phyloP scores from a whole-genome alignment of 2,888 invertebrate genomes.

The Apocheima hispidaria region DNA sequence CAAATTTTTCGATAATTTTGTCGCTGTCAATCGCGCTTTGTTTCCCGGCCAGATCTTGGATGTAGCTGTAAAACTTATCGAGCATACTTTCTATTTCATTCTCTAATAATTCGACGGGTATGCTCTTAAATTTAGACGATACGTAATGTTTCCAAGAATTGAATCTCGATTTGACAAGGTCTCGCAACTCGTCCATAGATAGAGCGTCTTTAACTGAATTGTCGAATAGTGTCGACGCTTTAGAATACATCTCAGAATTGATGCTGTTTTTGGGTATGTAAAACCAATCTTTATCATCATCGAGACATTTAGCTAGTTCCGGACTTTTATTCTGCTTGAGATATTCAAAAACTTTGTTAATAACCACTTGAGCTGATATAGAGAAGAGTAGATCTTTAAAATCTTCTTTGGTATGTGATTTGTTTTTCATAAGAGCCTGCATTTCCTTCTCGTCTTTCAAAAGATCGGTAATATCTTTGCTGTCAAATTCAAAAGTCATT shows the following conservation, averaged over 20 bases:
- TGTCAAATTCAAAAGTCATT: slow-evolving; percentile 73
- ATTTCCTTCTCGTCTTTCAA: slow-evolving; percentile 72
- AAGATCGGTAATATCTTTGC: slow-evolving; percentile 67
- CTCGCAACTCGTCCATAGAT: slow-evolving; percentile 72
- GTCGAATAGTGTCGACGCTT: slow-evolving; percentile 70
- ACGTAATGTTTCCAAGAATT: slow-evolving; percentile 75
- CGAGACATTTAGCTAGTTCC: slow-evolving; percentile 66
- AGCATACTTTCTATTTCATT: slow-evolving; percentile 73
- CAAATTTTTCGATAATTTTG: slow-evolving; percentile 68
- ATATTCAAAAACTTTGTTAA: slow-evolving; percentile 76
- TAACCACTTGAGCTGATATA: slow-evolving; percentile 75
- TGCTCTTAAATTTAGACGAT: slow-evolving; percentile 67
- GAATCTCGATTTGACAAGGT: slow-evolving; percentile 67
- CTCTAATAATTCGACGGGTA: slow-evolving; percentile 70
- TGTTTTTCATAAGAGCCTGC: slow-evolving; percentile 64
- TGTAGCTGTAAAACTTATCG: slow-evolving; percentile 73
- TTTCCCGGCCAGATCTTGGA: slow-evolving; percentile 69
- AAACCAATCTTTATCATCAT: slow-evolving; percentile 66
- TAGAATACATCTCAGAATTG: slow-evolving; percentile 67
- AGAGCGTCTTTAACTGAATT: slow-evolving; percentile 74
- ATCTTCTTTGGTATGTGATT: slow-evolving; percentile 64
- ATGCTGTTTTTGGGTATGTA: slow-evolving; percentile 62
- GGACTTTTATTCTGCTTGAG: slow-evolving; percentile 71
- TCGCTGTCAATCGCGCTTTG: slow-evolving; percentile 62
- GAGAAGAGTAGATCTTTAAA: slow-evolving; percentile 73